Conservation (phyloP, 2,888 invertebrate genomes). For the Apamea epomidion region DNA sequence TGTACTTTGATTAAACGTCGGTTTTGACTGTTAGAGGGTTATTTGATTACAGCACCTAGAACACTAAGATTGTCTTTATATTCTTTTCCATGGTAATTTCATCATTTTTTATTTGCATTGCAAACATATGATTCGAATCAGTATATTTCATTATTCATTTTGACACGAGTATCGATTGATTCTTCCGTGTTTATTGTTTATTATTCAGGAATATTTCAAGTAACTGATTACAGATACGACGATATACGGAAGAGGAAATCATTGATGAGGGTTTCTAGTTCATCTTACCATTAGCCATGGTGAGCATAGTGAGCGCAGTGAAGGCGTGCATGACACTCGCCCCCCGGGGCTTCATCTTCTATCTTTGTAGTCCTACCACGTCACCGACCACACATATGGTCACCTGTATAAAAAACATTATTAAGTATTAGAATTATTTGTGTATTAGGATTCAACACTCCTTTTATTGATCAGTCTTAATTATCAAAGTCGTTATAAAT, state of each 20-base stretch:
- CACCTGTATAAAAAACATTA: conserved; percentile 66
- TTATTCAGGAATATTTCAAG: conserved; percentile 16
- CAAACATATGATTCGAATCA: not conserved
- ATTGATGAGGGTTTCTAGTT: not conserved
- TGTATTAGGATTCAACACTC: not conserved
- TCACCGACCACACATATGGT: conserved; percentile 87
- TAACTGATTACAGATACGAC: conserved; percentile 12
- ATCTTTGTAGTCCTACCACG: conserved; percentile 69
- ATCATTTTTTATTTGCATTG: not conserved
- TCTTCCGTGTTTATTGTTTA: conserved; percentile 49
- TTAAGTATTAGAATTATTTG: not conserved
- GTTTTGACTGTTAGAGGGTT: not conserved
- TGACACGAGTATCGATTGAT: not conserved
- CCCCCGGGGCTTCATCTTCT: conserved; percentile 90
- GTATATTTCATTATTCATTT: not conserved
- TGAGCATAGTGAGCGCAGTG: conserved; percentile 95
- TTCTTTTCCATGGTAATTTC: not conserved
- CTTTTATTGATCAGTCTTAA: not conserved
- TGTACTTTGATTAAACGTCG: not conserved
- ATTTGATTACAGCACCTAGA: not conserved
- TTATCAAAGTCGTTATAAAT: not conserved
- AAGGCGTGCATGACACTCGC: conserved; percentile 95
- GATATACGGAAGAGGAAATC: conserved; percentile 38
- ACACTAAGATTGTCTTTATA: not conserved
- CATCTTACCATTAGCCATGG: conserved; percentile 94